A percentile compares a stretch with the other conserved stretches of the same genome.
phyloP scores from a whole-genome alignment of 2,113 vertebrate species.

The Telmatochromis sp. region DNA sequence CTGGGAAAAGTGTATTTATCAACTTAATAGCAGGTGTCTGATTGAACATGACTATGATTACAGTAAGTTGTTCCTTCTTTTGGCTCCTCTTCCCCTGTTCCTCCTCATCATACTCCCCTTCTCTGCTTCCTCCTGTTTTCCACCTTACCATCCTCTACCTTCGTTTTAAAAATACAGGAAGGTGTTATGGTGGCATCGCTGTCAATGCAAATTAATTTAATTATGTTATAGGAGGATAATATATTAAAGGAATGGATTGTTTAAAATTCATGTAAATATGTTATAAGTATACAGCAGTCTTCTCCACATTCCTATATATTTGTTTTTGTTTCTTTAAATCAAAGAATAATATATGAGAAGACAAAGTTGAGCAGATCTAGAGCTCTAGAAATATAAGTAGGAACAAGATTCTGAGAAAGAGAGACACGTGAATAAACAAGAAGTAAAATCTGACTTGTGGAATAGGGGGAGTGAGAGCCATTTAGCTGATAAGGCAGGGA shows the following conservation, averaged over 20 bases:
- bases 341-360: not conserved
- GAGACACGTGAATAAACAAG: slow-evolving; percentile 21
- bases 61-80: slow-evolving; percentile 67
- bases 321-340: not conserved
- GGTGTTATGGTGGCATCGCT: not conserved
- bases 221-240: not conserved
- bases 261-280: not conserved
- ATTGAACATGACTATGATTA: slow-evolving; percentile 78
- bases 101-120: slow-evolving; percentile 23
- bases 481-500: slow-evolving; percentile 67
- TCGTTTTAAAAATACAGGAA: slow-evolving; percentile 1
- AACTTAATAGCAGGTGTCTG: slow-evolving; percentile 79
- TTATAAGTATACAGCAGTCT: not conserved
- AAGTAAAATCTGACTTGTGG: slow-evolving; percentile 11
- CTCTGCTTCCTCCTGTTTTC: slow-evolving; percentile 1
- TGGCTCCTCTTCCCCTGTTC: slow-evolving; percentile 29
- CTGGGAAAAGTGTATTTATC: slow-evolving; percentile 79
- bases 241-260: not conserved
- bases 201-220: slow-evolving; percentile 14
- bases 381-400: not conserved
- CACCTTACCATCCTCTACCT: slow-evolving; percentile 15
- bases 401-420: not conserved
- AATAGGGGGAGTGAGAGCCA: slow-evolving; percentile 33
- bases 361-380: not conserved
- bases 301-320: not conserved